Evolutionary conservation across 2,797 vertebrate species (phyloP).

Genomic region (Acanthurus tractus): DNA sequence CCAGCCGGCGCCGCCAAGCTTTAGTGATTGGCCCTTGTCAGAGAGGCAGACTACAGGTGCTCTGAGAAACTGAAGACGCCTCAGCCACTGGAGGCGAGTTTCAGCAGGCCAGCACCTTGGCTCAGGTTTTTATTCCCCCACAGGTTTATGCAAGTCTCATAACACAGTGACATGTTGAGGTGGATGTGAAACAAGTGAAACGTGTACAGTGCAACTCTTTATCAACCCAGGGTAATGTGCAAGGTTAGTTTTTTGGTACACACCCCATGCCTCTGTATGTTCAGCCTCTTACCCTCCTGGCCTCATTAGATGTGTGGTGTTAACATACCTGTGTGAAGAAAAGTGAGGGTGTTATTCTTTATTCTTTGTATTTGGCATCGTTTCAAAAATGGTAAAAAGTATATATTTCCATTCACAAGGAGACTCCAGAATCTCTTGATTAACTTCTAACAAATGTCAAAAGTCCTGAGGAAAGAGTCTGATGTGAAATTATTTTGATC

Average conservation of each 20-base stretch:
- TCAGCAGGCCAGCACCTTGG: conserved; percentile 59
- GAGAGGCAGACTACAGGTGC: conserved; percentile 36
- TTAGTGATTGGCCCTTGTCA: conserved; percentile 13
- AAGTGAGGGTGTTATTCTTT: background rate
- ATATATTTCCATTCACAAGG: background rate
- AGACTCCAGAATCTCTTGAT: background rate
- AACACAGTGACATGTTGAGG: no score
- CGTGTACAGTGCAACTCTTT: conserved; percentile 23
- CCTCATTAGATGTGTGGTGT: background rate
- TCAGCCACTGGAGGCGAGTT: conserved; percentile 53
- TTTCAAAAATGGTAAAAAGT: background rate
- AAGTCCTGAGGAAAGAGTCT: background rate
- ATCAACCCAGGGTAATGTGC: conserved; percentile 17
- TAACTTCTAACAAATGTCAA: background rate
- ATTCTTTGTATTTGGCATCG: background rate
- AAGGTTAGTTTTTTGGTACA: conserved; percentile 53
- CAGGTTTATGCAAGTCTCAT: conserved; percentile 14
- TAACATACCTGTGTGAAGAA: background rate
- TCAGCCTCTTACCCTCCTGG: conserved; percentile 56
- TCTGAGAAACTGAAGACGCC: conserved; percentile 65
- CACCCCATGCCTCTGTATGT: conserved; percentile 10
- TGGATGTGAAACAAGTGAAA: background rate
- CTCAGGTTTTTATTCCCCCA: conserved; percentile 70
- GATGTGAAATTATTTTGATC: background rate
- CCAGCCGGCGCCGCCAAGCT: conserved; percentile 7